A percentile compares a stretch with the other conserved stretches of the same genome.
Conservation (phyloP, 2,888 invertebrate species). For the Aelia acuminata region DNA sequence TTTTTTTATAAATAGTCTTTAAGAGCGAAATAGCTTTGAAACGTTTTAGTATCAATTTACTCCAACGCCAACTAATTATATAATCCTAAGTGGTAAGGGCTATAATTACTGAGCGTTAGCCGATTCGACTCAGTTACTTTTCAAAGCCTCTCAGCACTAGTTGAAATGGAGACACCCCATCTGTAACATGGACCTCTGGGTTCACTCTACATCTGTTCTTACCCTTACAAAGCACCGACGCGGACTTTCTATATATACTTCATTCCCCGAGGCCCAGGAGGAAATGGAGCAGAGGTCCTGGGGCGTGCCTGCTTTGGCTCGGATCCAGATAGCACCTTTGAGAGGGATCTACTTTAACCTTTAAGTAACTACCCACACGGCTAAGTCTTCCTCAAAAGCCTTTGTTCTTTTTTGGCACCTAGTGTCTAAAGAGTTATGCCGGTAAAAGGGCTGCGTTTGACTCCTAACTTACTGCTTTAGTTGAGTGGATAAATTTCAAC, state of each 20-base stretch:
- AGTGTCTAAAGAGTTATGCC: not conserved
- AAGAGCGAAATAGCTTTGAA: no score
- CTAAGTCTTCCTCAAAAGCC: not conserved
- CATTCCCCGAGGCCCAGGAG: not conserved
- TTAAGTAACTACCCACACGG: not conserved
- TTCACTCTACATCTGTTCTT: not conserved
- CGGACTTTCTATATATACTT: slow-evolving; percentile 38
- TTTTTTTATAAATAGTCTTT: no score
- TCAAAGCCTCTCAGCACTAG: not conserved
- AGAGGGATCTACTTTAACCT: not conserved
- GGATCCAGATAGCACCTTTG: not conserved
- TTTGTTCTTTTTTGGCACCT: not conserved
- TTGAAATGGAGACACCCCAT: not conserved
- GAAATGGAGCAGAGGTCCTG: slow-evolving; percentile 38
- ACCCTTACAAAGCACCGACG: not conserved
- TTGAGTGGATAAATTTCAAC: no score
- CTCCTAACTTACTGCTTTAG: not conserved
- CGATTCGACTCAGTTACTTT: not conserved
- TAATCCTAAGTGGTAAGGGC: no score
- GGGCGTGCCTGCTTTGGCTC: slow-evolving; percentile 3
- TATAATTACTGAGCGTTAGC: not conserved
- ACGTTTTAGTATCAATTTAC: no score
- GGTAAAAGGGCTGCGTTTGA: not conserved
- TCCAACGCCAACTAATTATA: no score
- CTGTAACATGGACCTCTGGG: not conserved